These are phyloP conservation scores for Probosciger aterrimus DNA, from an alignment of 2,113 vertebrate genomes.

Conservation along the genomic window DNA sequence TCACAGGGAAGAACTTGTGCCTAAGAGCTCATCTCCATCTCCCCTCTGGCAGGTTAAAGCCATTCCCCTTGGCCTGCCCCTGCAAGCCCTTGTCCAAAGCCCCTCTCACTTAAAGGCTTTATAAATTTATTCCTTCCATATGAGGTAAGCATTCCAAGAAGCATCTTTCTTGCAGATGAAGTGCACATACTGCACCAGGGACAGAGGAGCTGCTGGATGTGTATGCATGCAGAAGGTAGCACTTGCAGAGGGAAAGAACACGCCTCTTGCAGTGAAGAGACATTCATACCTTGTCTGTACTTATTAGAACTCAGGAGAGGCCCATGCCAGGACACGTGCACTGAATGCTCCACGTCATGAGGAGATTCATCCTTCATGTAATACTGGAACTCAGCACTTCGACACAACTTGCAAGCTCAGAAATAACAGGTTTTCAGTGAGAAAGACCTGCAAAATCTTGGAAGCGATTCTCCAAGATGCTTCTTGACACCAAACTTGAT, in stretches of 20 bases:
- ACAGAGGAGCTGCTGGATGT: not conserved
- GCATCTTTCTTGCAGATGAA: not conserved
- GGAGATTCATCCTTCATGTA: not conserved
- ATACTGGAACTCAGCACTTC: not conserved
- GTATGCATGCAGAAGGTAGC: not conserved
- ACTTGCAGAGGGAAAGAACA: not conserved
- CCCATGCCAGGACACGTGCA: not conserved
- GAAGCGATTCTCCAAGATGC: not conserved
- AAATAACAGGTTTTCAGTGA: not conserved
- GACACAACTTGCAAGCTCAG: not conserved
- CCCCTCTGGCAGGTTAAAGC: not conserved
- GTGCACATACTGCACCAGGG: not conserved
- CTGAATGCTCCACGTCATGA: not conserved
- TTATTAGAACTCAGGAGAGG: not conserved
- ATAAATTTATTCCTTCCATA: not conserved
- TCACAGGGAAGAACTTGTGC: not conserved
- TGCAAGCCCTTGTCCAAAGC: not conserved
- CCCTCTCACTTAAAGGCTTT: not conserved
- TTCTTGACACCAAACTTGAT: not conserved
- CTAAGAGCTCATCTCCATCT: not conserved
- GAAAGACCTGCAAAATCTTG: not conserved
- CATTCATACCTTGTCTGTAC: not conserved
- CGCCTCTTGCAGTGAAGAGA: not conserved
- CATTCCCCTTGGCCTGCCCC: not conserved
- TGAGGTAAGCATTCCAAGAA: not conserved